Evolutionary conservation across 37 sponge, comb jelly and placozoan species (phyloP).

Genomic region (Hexactinellida sp.): DNA sequence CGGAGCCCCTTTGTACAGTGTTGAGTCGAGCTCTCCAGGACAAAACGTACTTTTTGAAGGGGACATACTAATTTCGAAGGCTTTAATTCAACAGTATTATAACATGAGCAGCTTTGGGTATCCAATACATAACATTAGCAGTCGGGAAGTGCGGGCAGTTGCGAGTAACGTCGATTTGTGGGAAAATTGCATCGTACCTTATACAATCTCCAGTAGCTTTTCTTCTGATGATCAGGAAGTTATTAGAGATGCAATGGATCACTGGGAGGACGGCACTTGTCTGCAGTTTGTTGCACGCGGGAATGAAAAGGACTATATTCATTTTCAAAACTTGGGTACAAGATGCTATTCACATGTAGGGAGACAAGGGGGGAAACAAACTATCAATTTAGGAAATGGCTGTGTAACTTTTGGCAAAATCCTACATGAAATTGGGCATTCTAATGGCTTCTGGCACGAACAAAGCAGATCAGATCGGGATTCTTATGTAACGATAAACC

Average conservation of each 20-base stretch:
- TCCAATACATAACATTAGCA: too few relatives aligned
- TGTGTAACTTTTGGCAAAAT: neutral
- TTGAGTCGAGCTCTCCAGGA: too few relatives aligned
- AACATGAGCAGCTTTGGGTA: too few relatives aligned
- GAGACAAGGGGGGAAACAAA: neutral
- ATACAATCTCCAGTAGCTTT: neutral
- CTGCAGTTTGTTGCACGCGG: neutral
- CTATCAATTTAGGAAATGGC: neutral
- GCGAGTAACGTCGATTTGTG: too few relatives aligned
- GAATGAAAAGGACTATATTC: neutral
- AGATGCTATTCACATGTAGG: conserved; percentile 17
- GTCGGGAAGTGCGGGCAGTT: too few relatives aligned
- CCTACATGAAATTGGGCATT: conserved; percentile 26
- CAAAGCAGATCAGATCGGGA: conserved; percentile 22
- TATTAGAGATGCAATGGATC: too few relatives aligned
- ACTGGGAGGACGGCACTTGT: conserved; percentile 15
- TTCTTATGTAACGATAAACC: neutral
- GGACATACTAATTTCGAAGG: too few relatives aligned
- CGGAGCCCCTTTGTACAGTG: too few relatives aligned
- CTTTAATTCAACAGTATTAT: too few relatives aligned
- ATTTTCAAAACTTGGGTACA: neutral
- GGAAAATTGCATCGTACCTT: neutral
- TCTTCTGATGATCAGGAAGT: neutral
- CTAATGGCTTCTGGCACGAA: conserved; percentile 29
- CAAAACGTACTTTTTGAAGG: too few relatives aligned